Evolutionary conservation across 2,888 invertebrate species (phyloP), one percentile per base, ranked within the genome.

Genomic region (Andrena camellia): DNA sequence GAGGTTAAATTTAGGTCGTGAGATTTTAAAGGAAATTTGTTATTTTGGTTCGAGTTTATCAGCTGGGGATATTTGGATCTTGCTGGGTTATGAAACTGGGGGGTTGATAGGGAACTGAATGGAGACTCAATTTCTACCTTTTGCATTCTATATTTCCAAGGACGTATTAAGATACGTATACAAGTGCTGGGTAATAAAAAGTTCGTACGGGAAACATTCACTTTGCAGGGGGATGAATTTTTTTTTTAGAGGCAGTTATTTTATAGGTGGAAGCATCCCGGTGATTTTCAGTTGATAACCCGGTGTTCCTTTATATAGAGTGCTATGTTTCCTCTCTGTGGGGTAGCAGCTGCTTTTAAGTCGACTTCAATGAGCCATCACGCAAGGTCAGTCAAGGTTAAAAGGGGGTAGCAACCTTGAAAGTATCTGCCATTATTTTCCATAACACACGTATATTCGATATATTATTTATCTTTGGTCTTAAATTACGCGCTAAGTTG

Each of bases 371-470:
- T 57, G 57, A 31, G n/a, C 50, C 50, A 23, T 50, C 23, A 50
- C 23, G 67, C 31, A 67, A 50, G 67, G 31, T 62, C 62, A 62
- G 26, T 33, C 33, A 35, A 20, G 62, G 62, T 57, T 57, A 57
- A 20, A 57, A 26, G 57, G 5, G 23, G 8, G 10, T 26, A 26
- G 10, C 23, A 26, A 26, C 10, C 23, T 23, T 10, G 10, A 26
- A 23, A 10, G 23, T 26, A 10, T 26, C 3, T 8, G 26, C 23
- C 52, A 52, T 20, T 26, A 57, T 57, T 57, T 57, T 26, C 23
- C 26, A 26, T 20, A 26, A 26, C 7, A 23, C 26, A 57, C 23
- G 26, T 20, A 20, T 52, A 23, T 26, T 57, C 57, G 10, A 10
- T 54, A 20, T 54, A 54, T 54, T 54, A 23, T 54, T 23, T 26